Base-by-base conservation (phyloP, 2,888 invertebrate species). In the Pandemis heparana region DNA sequence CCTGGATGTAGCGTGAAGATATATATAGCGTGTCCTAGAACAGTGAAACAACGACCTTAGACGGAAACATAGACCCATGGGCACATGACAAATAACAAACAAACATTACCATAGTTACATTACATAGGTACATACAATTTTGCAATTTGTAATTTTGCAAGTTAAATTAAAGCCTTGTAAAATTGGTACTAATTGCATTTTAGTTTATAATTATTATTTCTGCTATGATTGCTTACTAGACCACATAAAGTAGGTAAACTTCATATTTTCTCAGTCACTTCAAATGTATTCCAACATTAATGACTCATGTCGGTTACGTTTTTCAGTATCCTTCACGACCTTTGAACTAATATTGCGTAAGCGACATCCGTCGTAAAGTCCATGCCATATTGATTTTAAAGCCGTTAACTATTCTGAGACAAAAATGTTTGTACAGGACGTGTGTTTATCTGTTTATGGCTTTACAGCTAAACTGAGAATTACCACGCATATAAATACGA, bases 21-120 rank as follows among this genome's bases (percentile, higher is more conserved):
- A 73, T 64, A 23, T 59, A 64, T 73, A 73, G 63, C 8, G 32
- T 14, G 43, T 46, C 62, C 38, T 59, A 62, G 60, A 48, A 14
- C 18, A 53, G 10, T 12, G 43, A 39, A 23, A 60, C 8, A 65
- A 14, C 16, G 65, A 10, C 62, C 62, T 62, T 62, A 60, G 14
- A 3, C 32, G 38, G 60, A 60, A 56, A 56, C 10, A 38, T 60
- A 10, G n/a, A 38, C n/a, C 8, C 8, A 56, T 32, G 5, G 10
- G 16, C 32, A 60, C 6, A 5, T n/a, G 6, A 51, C 5, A 16
- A 16, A 16, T 48, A 48, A 48, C 48, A 10, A 41, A 3, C 41
- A 41, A 1, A 23, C 41, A 3, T 6, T 41, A 41, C 1, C 41
- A 23, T n/a, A n/a, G n/a, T n/a, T n/a, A n/a, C n/a, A n/a, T n/a